Percentiles rank a stretch among this genome's conserved stretches.
Conservation (phyloP, 2,797 vertebrate species). For the Falco naumanni region DNA sequence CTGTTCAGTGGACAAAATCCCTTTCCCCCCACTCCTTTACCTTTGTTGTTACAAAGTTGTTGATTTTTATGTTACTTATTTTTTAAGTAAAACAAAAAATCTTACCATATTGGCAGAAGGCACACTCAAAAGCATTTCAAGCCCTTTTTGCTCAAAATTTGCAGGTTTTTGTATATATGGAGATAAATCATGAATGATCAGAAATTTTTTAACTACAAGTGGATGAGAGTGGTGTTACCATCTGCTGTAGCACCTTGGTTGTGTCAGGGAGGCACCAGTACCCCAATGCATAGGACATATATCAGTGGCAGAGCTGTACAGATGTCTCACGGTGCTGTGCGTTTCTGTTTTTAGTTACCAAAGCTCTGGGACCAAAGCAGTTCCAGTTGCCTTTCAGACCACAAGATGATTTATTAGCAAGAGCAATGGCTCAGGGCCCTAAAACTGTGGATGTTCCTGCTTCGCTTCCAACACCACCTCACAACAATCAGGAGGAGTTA, state of each 20-base stretch:
- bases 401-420: conserved; percentile 92
- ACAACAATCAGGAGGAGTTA: conserved; percentile 98
- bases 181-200: neutral
- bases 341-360: conserved; percentile 84
- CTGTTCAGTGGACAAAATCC: neutral
- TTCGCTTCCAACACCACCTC: conserved; percentile 96
- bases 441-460: conserved; percentile 98
- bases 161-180: neutral
- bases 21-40: neutral
- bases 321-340: neutral
- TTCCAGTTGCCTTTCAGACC: conserved; percentile 92
- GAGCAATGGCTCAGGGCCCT: conserved; percentile 93
- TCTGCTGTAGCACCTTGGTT: neutral
- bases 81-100: neutral
- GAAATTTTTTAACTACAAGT: neutral
- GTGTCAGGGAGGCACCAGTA: neutral
- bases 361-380: conserved; percentile 90
- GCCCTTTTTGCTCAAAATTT: neutral
- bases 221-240: neutral
- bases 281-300: neutral
- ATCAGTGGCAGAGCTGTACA: neutral
- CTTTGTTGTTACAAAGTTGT: neutral
- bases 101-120: neutral
- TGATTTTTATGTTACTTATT: neutral
- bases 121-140: neutral